Conservation (phyloP, 1,140 invertebrate genomes). For the Teleogryllus occipitalis region DNA sequence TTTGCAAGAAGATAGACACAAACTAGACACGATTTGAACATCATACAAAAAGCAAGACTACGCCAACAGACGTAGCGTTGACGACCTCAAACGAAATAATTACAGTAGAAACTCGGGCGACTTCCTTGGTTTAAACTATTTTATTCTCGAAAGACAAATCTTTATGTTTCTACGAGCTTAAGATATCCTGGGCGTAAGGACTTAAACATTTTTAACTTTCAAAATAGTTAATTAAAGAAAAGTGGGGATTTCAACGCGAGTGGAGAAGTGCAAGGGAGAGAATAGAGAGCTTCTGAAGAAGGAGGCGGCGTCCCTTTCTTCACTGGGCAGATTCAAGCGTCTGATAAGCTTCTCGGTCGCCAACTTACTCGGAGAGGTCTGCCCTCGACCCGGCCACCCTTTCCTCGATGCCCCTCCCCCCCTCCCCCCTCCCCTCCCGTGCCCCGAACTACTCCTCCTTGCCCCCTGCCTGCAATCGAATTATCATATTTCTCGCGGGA, state of each 20-base stretch:
- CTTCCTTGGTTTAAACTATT: no score
- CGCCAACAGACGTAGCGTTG: no score
- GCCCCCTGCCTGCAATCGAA: background rate
- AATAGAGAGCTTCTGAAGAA: background rate
- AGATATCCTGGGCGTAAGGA: background rate
- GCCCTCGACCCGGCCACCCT: background rate
- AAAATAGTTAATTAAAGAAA: background rate
- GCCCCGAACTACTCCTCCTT: background rate
- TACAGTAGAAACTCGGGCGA: no score
- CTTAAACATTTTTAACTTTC: background rate
- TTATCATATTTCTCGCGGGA: slow-evolving; percentile 4
- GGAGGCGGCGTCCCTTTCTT: background rate
- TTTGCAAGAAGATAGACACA: no score
- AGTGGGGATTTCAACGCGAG: background rate
- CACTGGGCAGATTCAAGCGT: background rate
- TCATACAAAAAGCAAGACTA: no score
- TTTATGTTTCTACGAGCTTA: background rate
- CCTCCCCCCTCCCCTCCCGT: no score
- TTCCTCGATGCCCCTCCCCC: background rate
- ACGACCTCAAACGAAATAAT: no score
- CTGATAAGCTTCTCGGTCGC: background rate
- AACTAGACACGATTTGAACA: no score
- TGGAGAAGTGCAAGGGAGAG: background rate
- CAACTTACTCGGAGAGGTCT: background rate
- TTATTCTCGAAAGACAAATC: background rate